These are phyloP conservation scores for Spermophilus dauricus DNA, from an alignment of 2,113 vertebrate genomes.

Conservation along the genomic window DNA sequence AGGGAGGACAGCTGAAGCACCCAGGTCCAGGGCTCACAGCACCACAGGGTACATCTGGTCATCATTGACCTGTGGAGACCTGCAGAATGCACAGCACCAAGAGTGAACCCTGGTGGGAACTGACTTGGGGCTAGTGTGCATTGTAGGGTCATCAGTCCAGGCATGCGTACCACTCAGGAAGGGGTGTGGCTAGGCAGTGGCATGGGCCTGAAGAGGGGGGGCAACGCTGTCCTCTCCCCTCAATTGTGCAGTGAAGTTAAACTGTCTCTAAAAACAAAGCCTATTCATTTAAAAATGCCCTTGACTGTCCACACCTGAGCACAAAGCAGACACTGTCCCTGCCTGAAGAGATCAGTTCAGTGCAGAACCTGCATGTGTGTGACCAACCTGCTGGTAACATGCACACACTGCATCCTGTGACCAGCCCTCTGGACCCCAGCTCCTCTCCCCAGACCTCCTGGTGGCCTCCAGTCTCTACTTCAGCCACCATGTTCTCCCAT, in stretches of 20 bases:
- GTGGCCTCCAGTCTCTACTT: not conserved
- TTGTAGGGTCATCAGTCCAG: not conserved
- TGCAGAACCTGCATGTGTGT: no score
- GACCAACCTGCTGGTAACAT: not conserved
- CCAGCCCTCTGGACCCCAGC: not conserved
- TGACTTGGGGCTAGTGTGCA: no score
- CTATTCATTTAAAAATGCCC: not conserved
- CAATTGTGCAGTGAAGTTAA: not conserved
- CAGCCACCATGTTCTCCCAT: not conserved
- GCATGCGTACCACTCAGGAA: not conserved
- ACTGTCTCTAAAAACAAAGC: not conserved
- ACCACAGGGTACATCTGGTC: not conserved
- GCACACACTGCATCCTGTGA: not conserved
- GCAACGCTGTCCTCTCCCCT: not conserved
- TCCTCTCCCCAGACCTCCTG: not conserved
- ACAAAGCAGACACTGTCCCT: not conserved
- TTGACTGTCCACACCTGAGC: not conserved
- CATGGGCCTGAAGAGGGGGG: not conserved
- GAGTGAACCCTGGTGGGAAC: not conserved
- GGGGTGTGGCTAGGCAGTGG: not conserved
- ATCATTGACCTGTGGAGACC: not conserved
- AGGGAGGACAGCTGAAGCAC: not conserved
- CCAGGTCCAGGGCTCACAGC: no score
- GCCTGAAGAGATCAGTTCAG: not conserved
- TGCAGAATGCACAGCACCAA: fast-evolving